Conservation (phyloP, 2,888 invertebrate species). For the Schrankia costaestrigalis region DNA sequence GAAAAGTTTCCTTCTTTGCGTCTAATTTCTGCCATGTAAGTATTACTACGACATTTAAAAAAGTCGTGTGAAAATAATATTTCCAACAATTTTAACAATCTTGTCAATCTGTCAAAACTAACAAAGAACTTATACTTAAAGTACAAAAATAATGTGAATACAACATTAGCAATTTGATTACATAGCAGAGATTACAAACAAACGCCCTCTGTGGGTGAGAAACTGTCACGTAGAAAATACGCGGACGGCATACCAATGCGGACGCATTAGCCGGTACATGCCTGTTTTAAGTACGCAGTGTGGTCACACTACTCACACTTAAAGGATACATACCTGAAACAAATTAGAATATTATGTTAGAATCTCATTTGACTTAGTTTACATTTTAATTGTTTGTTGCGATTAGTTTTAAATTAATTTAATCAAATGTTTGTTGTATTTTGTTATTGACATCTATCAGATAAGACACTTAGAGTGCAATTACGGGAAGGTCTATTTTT, state of each 20-base stretch:
- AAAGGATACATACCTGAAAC: conserved; percentile 42
- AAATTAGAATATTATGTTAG: conserved; percentile 19
- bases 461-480: too few relatives aligned
- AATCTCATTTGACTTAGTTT: too few relatives aligned
- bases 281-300: conserved; percentile 14
- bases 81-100: conserved; percentile 26
- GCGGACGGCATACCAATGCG: conserved; percentile 46
- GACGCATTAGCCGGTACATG: conserved; percentile 18
- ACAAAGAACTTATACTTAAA: not conserved
- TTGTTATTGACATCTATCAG: too few relatives aligned
- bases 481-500: too few relatives aligned
- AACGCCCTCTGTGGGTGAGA: conserved; percentile 52
- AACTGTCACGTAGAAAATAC: conserved; percentile 51
- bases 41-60: too few relatives aligned
- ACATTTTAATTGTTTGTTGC: too few relatives aligned
- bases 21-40: too few relatives aligned
- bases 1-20: too few relatives aligned
- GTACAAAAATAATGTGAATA: conserved; percentile 31
- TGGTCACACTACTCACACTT: conserved; percentile 26
- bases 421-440: too few relatives aligned
- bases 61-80: too few relatives aligned
- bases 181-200: conserved; percentile 46
- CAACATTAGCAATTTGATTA: conserved; percentile 52
- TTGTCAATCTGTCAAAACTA: too few relatives aligned
- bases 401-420: too few relatives aligned